Percentiles rank a stretch among this genome's conserved stretches.
phyloP scores from a whole-genome alignment of 2,888 invertebrate genomes.

The Ophion ventricosus region DNA sequence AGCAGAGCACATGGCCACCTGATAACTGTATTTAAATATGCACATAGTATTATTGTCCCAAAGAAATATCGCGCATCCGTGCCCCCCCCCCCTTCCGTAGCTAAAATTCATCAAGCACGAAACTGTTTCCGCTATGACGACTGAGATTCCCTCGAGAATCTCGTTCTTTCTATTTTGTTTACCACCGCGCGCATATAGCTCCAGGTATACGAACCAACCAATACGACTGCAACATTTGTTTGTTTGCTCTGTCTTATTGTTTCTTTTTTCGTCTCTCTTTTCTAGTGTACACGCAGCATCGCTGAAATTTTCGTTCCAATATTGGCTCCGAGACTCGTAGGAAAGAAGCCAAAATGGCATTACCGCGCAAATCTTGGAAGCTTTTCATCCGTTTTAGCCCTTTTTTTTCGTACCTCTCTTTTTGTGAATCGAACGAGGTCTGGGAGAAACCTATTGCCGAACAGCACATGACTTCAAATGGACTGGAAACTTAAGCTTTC shows the following conservation, averaged over 20 bases:
- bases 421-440: slow-evolving; percentile 32
- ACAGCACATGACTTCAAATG: slow-evolving; percentile 60
- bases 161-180: too few species aligned
- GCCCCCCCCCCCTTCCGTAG: not conserved
- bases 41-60: too few species aligned
- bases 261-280: not conserved
- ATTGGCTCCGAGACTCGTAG: not conserved
- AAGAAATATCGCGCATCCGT: not conserved
- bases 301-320: slow-evolving; percentile 20
- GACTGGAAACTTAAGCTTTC: slow-evolving; percentile 52
- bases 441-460: slow-evolving; percentile 55
- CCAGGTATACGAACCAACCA: not conserved
- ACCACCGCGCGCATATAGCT: not conserved
- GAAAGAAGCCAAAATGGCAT: slow-evolving; percentile 53
- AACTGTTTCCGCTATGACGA: too few species aligned
- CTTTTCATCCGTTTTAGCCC: slow-evolving; percentile 25
- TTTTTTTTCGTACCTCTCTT: slow-evolving; percentile 6
- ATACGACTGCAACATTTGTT: not conserved
- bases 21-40: too few species aligned
- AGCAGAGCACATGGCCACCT: too few species aligned
- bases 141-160: too few species aligned
- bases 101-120: not conserved
- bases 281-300: not conserved
- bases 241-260: slow-evolving; percentile 16
- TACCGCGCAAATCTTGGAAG: slow-evolving; percentile 49